These are phyloP conservation scores for Lithosia quadra DNA, from an alignment of 2,888 invertebrate genomes.

Conservation along the genomic window DNA sequence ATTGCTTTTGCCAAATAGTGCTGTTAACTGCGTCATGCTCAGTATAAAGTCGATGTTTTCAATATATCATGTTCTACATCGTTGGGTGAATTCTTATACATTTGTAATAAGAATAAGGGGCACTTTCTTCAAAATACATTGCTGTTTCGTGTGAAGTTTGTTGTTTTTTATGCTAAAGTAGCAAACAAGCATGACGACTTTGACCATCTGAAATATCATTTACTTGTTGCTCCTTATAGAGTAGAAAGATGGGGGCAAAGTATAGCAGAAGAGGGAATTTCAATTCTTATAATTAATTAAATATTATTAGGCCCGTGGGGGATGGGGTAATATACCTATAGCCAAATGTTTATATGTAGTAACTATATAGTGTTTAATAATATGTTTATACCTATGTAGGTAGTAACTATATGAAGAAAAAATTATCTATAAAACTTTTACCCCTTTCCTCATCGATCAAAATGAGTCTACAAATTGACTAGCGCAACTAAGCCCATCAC, in stretches of 20 bases:
- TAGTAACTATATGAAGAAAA: not conserved
- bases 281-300: too few relatives aligned
- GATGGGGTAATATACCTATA: too few relatives aligned
- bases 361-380: too few relatives aligned
- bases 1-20: constrained; percentile 59
- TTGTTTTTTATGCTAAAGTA: not conserved
- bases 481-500: constrained; percentile 56
- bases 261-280: too few relatives aligned
- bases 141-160: not conserved
- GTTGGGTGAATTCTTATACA: constrained; percentile 26
- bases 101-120: constrained; percentile 25
- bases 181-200: not conserved
- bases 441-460: constrained; percentile 20
- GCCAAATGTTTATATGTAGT: not conserved
- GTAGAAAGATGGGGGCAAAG: too few relatives aligned
- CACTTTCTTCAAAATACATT: constrained; percentile 15
- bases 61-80: constrained; percentile 45
- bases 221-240: too few relatives aligned
- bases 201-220: too few relatives aligned
- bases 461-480: constrained; percentile 26
- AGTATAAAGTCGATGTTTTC: constrained; percentile 50
- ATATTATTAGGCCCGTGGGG: too few relatives aligned
- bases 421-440: constrained; percentile 2
- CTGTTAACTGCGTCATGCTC: constrained; percentile 53
- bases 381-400: too few relatives aligned